A percentile compares a stretch with the other conserved stretches of the same genome.
These are phyloP conservation scores for Engystomops pustulosus DNA, from an alignment of 2,113 vertebrate genomes.

Conservation along the genomic window DNA sequence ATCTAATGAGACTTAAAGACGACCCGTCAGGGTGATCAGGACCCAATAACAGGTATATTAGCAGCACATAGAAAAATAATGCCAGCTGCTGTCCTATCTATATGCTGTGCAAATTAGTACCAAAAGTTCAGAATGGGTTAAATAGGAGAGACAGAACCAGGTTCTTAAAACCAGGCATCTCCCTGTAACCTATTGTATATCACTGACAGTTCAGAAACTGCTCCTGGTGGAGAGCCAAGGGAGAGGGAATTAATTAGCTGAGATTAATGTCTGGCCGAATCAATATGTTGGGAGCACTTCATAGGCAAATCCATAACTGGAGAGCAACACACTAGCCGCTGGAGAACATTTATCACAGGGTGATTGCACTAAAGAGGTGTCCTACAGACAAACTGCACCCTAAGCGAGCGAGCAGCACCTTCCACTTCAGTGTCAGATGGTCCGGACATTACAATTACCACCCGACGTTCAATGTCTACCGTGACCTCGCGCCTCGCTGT, in stretches of 20 bases:
- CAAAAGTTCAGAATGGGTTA: not conserved
- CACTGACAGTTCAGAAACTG: constrained; percentile 32
- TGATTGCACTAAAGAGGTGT: constrained; percentile 8
- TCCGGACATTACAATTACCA: constrained; percentile 5
- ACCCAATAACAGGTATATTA: too few species aligned
- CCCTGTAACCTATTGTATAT: constrained; percentile 10
- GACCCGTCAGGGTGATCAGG: too few species aligned
- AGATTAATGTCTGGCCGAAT: constrained; percentile 39
- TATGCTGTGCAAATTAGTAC: too few species aligned
- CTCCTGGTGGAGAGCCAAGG: constrained; percentile 18
- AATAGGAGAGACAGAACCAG: not conserved
- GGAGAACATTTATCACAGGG: constrained; percentile 17
- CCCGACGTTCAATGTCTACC: not conserved
- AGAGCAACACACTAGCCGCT: constrained; percentile 19
- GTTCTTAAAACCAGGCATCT: not conserved
- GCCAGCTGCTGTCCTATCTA: too few species aligned
- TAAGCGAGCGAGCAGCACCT: not conserved
- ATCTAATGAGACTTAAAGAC: too few species aligned
- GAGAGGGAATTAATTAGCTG: constrained; percentile 33
- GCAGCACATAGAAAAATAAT: too few species aligned
- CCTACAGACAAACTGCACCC: constrained; percentile 4
- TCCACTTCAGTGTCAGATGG: not conserved
- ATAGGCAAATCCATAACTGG: constrained; percentile 30
- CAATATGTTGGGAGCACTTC: constrained; percentile 31
- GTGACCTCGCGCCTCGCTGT: not conserved